Conservation (phyloP, 1,140 invertebrate species). For the Neotoxoptera formosana region DNA sequence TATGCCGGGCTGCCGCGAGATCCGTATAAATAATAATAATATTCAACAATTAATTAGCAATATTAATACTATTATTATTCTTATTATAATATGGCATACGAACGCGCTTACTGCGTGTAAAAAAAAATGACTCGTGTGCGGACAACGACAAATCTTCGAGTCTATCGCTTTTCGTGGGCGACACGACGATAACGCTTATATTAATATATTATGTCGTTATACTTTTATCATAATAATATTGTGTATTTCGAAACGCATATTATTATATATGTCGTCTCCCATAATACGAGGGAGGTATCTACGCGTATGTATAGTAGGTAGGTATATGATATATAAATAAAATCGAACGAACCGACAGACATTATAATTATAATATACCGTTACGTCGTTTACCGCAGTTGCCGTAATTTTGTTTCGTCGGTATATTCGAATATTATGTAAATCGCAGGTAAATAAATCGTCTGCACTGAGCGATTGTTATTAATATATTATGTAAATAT, state of each 20-base stretch:
- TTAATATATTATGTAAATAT: conserved; percentile 10
- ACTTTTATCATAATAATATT: background rate
- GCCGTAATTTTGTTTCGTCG: background rate
- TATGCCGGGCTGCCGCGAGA: background rate
- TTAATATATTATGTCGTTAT: background rate
- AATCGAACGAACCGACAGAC: background rate
- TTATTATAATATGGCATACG: background rate
- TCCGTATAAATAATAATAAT: background rate
- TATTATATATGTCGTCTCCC: too few species aligned
- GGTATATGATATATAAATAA: background rate
- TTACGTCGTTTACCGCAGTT: background rate
- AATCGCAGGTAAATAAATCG: background rate
- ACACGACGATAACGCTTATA: background rate
- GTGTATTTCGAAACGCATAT: background rate
- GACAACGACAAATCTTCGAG: background rate
- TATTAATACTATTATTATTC: too few species aligned
- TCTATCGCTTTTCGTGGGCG: background rate
- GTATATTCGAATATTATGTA: background rate
- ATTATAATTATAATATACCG: background rate
- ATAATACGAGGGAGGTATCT: background rate
- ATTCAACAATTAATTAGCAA: background rate
- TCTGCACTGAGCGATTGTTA: background rate
- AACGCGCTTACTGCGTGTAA: too few species aligned
- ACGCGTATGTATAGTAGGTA: too few species aligned
- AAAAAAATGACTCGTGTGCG: too few species aligned